Conservation (phyloP, 2,797 vertebrate species). For the Siniperca scherzeri region DNA sequence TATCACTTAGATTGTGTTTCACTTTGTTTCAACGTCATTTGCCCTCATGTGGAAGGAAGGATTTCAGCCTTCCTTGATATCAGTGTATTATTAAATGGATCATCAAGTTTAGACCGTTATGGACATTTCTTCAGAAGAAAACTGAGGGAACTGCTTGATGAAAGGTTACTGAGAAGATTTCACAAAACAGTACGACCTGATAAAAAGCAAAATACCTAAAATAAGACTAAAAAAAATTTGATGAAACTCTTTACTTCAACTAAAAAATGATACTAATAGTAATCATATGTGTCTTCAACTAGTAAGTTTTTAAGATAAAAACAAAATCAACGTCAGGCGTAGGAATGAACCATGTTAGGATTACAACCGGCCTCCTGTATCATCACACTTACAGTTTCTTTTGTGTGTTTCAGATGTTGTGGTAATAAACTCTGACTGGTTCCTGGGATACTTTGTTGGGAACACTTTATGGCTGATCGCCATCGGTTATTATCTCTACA, state of each 20-base stretch:
- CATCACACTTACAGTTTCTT: not conserved
- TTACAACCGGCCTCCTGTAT: not conserved
- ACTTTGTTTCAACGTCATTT: not conserved
- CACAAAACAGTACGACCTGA: too few relatives aligned
- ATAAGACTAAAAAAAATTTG: too few relatives aligned
- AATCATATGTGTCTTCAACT: not conserved
- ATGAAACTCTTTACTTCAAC: too few relatives aligned
- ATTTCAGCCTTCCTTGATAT: too few relatives aligned
- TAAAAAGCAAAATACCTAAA: too few relatives aligned
- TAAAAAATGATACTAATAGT: not conserved
- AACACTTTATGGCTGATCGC: conserved; percentile 96
- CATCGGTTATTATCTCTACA: conserved; percentile 96
- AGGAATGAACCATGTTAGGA: not conserved
- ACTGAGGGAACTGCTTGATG: too few relatives aligned
- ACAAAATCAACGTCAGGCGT: not conserved
- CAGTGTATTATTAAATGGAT: too few relatives aligned
- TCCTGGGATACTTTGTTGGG: conserved; percentile 94
- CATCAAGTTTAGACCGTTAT: too few relatives aligned
- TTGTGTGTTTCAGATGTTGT: conserved; percentile 89
- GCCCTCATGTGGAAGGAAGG: too few relatives aligned
- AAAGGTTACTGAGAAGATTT: too few relatives aligned
- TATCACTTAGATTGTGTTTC: not conserved
- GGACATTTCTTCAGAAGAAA: too few relatives aligned
- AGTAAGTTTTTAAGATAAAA: not conserved
- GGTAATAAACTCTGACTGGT: conserved; percentile 88